phyloP scores from a whole-genome alignment of 2,797 vertebrate genomes.

The Garrulus glandarius region DNA sequence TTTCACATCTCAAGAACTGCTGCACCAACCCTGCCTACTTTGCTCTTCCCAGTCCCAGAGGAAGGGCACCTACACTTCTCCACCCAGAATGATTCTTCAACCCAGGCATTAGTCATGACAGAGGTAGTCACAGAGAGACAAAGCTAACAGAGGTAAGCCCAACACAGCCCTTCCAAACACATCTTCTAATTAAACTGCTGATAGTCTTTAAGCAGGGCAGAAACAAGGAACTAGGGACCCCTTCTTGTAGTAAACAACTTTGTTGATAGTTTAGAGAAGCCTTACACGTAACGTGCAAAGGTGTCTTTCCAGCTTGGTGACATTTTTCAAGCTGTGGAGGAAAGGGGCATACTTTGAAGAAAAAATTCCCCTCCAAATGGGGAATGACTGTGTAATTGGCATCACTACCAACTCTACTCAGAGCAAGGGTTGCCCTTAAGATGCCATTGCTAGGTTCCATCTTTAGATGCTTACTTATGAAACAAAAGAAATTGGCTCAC shows the following conservation, averaged over 20 bases:
- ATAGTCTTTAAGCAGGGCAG: not conserved
- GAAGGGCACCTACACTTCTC: conserved; percentile 14
- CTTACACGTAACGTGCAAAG: not conserved
- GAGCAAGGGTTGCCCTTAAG: not conserved
- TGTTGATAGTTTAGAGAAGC: not conserved
- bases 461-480: not conserved
- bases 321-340: not conserved
- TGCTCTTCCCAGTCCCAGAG: not conserved
- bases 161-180: not conserved
- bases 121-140: not conserved
- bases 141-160: not conserved
- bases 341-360: not conserved
- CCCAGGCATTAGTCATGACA: conserved; percentile 25
- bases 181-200: not conserved
- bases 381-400: not conserved
- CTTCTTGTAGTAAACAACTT: not conserved
- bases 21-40: not conserved
- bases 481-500: not conserved
- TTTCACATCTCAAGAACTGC: not conserved
- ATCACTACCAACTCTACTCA: not conserved
- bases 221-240: not conserved
- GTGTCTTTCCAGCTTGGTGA: not conserved
- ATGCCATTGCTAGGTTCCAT: not conserved
- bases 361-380: not conserved
- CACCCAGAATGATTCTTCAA: not conserved